Base-by-base conservation (phyloP, 2,797 vertebrate genomes). In the Sebastes iracundus region DNA sequence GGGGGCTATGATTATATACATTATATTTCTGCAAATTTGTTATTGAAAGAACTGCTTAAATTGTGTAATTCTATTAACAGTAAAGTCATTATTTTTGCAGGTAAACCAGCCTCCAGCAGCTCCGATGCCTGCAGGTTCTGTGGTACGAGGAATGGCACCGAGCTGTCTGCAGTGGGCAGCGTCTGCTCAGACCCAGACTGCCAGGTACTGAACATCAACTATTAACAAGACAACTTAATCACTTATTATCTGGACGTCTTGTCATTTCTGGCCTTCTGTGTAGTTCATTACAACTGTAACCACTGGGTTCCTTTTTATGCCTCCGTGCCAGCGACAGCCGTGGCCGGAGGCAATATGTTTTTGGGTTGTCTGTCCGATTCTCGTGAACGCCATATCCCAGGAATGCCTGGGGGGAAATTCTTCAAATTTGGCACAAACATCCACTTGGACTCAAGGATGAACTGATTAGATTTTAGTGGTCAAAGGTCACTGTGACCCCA, bases 51-150 rank as follows among this genome's bases (percentile, higher is more conserved):
- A 23, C 2, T 14, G 12, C 20, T 33, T 14, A 27, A 12, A 12
- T 5, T 64, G 16, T 33, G 6, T 14, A 14, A 46, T 62, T 60
- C 4, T 35, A 46, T 33, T 49, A 27, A 64, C 46, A 46, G 22
- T 6, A 13, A 4, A 22, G 49, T 55, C 2, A 12, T 66, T 81
- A 5, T 82, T 16, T 82, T 60, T 87, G 25, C 70, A 99, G 99
- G 98, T 87, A 99, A 99, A 95, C 98, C 98, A 0, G 96, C 97
- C 18, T 98, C 97, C 75, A 99, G 98, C 93, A 99, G 97, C 91
- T 99, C 97, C 0, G 99, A 99, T 66, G 97, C 97, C 0, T 99
- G 99, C 90, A 97, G 99, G 59, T 99, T 99, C 95, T 99, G 99
- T 91, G 98, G 98, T 0, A 99, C 98, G 23, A 96, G 99, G 88